Conservation (phyloP, 2,113 vertebrate genomes). For the Dromiciops gliroides region DNA sequence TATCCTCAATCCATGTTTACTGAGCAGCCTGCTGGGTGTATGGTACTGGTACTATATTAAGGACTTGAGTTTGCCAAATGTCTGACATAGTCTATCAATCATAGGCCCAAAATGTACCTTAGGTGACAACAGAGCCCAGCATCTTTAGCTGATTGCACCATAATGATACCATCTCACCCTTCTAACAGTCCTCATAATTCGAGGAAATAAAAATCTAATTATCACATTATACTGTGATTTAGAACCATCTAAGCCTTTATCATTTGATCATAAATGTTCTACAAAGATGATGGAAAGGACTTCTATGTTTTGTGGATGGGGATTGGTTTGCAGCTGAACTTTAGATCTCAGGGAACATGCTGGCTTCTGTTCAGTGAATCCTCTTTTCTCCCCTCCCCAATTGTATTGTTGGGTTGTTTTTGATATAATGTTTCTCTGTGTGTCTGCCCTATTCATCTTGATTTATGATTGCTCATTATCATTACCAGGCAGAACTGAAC, state of each 20-base stretch:
- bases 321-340: conserved; percentile 33
- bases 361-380: neutral
- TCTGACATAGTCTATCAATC: neutral
- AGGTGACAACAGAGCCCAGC: neutral
- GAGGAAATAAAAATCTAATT: conserved; percentile 45
- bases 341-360: conserved; percentile 9
- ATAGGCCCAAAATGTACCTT: neutral
- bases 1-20: conserved; percentile 38
- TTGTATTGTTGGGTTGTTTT: conserved; percentile 37
- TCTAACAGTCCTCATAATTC: conserved; percentile 23
- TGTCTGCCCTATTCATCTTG: conserved; percentile 32
- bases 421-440: conserved; percentile 31
- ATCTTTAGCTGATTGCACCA: neutral
- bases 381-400: neutral
- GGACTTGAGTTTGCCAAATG: neutral
- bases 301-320: neutral
- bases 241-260: conserved; percentile 12
- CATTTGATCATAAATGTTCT: conserved; percentile 17
- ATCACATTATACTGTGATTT: neutral
- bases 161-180: neutral
- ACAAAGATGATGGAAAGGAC: neutral
- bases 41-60: neutral
- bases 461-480: conserved; percentile 59
- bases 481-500: conserved; percentile 61
- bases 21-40: neutral